phyloP scores from a whole-genome alignment of 2,888 invertebrate genomes.

The Smittia aterrima region DNA sequence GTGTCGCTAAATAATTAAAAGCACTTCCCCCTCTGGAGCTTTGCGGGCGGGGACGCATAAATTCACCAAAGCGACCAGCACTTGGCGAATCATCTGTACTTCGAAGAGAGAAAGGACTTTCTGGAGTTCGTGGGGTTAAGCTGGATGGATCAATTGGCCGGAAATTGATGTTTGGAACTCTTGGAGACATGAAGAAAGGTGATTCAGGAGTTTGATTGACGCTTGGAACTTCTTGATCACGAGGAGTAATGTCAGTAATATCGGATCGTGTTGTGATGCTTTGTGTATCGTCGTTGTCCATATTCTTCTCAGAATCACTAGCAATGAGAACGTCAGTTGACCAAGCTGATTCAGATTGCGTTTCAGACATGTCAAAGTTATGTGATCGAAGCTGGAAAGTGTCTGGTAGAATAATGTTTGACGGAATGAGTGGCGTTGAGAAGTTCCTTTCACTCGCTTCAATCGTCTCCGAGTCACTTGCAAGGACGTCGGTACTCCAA shows the following conservation, averaged over 20 bases:
- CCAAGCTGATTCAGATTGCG: conserved; percentile 95
- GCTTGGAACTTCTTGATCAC: conserved; percentile 42
- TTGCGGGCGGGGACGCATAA: neutral
- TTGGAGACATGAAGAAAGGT: conserved; percentile 45
- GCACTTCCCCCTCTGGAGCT: neutral
- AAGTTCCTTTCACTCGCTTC: conserved; percentile 69
- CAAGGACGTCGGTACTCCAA: conserved; percentile 97
- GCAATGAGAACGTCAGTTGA: conserved; percentile 88
- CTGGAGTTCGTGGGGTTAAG: conserved; percentile 44
- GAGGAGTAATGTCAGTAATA: conserved; percentile 55
- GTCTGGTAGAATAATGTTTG: conserved; percentile 54
- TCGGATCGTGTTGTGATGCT: conserved; percentile 74
- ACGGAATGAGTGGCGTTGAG: conserved; percentile 54
- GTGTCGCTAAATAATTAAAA: conserved; percentile 27
- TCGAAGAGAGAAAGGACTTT: conserved; percentile 44
- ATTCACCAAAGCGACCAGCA: conserved; percentile 40
- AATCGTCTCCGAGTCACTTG: conserved; percentile 92
- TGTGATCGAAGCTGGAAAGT: conserved; percentile 51
- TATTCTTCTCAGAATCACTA: conserved; percentile 87
- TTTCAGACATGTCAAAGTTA: conserved; percentile 78
- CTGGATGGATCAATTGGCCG: conserved; percentile 44
- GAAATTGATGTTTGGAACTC: conserved; percentile 40
- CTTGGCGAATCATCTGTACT: conserved; percentile 42
- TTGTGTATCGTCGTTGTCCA: conserved; percentile 64
- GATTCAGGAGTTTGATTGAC: conserved; percentile 45